phyloP scores from a whole-genome alignment of 2,797 vertebrate species.

The Silurus lanzhouensis region DNA sequence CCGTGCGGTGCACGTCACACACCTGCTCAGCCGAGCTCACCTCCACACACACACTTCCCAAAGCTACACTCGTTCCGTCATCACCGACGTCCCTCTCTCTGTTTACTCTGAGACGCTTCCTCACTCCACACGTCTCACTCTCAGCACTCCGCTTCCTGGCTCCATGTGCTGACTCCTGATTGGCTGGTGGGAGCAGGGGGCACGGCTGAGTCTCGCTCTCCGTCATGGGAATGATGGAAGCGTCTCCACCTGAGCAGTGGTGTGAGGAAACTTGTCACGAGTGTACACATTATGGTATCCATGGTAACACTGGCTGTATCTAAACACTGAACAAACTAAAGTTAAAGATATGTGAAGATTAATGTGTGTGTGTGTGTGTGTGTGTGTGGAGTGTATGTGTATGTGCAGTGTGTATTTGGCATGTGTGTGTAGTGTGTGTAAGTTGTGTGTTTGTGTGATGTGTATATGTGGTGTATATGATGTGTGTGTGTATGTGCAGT shows the following conservation, averaged over 20 bases:
- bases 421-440: too few relatives aligned
- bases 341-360: too few relatives aligned
- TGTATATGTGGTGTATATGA: too few relatives aligned
- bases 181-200: constrained; percentile 48
- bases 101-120: background rate
- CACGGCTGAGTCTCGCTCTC: constrained; percentile 72
- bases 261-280: background rate
- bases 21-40: constrained; percentile 10
- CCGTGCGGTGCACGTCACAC: constrained; percentile 85
- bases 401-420: too few relatives aligned
- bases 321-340: background rate
- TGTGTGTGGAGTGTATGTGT: too few relatives aligned
- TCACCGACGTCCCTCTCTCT: background rate
- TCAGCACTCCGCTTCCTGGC: constrained; percentile 67
- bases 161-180: background rate
- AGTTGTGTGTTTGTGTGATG: too few relatives aligned
- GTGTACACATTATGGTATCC: background rate
- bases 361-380: too few relatives aligned
- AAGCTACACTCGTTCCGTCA: background rate
- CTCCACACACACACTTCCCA: background rate
- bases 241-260: constrained; percentile 84
- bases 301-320: background rate
- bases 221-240: constrained; percentile 87
- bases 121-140: constrained; percentile 11
- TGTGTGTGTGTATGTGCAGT: too few relatives aligned